A percentile compares a stretch with the other conserved stretches of the same genome.
Conservation (phyloP, 1,140 invertebrate genomes). For the Spodoptera frugiperda region DNA sequence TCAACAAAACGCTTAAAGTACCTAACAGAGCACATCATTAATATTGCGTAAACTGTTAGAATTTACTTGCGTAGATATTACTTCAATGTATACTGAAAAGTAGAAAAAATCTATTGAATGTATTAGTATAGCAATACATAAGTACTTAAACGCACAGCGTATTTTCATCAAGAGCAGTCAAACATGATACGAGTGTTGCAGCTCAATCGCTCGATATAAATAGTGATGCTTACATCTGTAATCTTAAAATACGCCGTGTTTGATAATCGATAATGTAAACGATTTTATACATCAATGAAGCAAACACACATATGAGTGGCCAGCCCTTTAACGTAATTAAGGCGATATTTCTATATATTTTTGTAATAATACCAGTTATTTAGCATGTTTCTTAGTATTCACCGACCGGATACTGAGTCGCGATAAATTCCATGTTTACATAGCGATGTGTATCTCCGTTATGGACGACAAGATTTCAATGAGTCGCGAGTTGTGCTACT, state of each 20-base stretch:
- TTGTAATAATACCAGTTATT: slow-evolving; percentile 55
- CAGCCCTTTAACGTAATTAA: slow-evolving; percentile 66
- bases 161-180: slow-evolving; percentile 52
- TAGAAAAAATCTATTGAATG: slow-evolving; percentile 12
- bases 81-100: background rate
- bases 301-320: slow-evolving; percentile 50
- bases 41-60: slow-evolving; percentile 2
- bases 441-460: slow-evolving; percentile 51
- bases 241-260: slow-evolving; percentile 55
- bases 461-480: slow-evolving; percentile 46
- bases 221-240: slow-evolving; percentile 61
- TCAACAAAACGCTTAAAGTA: background rate
- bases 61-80: background rate
- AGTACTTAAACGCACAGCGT: slow-evolving; percentile 40
- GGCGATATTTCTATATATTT: slow-evolving; percentile 60
- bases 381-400: slow-evolving; percentile 68
- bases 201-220: slow-evolving; percentile 58
- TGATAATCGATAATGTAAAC: slow-evolving; percentile 67
- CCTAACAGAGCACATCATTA: background rate
- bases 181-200: slow-evolving; percentile 56
- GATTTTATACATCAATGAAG: slow-evolving; percentile 63
- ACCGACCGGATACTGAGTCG: slow-evolving; percentile 61
- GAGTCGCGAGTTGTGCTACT: slow-evolving; percentile 22
- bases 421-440: slow-evolving; percentile 61
- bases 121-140: slow-evolving; percentile 2